Conservation (phyloP, 1,140 invertebrate genomes). For the Antheraea mylitta region DNA sequence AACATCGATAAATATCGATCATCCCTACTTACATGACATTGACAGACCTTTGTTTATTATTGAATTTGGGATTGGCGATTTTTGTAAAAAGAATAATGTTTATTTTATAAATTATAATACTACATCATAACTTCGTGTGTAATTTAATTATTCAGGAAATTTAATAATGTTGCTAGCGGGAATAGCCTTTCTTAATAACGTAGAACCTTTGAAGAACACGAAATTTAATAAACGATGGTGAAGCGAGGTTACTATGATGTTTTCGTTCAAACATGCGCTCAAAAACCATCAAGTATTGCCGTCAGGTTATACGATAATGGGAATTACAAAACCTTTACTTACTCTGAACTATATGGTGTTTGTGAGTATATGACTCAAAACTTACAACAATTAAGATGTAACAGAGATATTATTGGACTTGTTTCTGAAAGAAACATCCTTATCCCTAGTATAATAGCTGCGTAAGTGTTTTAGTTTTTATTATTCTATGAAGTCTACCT, state of each 20-base stretch:
- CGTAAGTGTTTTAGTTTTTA: conserved; percentile 48
- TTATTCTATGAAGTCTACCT: too few relatives aligned
- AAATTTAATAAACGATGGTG: conserved; percentile 40
- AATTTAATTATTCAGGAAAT: too few relatives aligned
- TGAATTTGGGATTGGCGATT: too few relatives aligned
- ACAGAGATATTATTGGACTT: conserved; percentile 56
- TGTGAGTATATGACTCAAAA: conserved; percentile 70
- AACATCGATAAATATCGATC: too few relatives aligned
- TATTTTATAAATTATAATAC: too few relatives aligned
- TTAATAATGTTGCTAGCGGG: too few relatives aligned
- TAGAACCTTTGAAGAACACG: too few relatives aligned
- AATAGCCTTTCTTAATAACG: too few relatives aligned
- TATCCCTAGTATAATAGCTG: conserved; percentile 63
- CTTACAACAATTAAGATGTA: conserved; percentile 54
- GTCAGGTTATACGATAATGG: conserved; percentile 47
- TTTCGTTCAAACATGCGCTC: conserved; percentile 61
- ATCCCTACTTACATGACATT: too few relatives aligned
- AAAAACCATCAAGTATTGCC: conserved; percentile 50
- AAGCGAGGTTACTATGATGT: conserved; percentile 64
- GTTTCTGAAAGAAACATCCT: conserved; percentile 60
- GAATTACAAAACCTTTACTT: conserved; percentile 49
- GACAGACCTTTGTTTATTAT: too few relatives aligned
- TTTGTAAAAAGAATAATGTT: too few relatives aligned
- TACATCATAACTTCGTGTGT: too few relatives aligned
- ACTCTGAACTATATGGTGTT: conserved; percentile 63